Evolutionary conservation across 2,797 vertebrate genomes (phyloP).

Genomic region (Ptychobarbus kaznakovi): DNA sequence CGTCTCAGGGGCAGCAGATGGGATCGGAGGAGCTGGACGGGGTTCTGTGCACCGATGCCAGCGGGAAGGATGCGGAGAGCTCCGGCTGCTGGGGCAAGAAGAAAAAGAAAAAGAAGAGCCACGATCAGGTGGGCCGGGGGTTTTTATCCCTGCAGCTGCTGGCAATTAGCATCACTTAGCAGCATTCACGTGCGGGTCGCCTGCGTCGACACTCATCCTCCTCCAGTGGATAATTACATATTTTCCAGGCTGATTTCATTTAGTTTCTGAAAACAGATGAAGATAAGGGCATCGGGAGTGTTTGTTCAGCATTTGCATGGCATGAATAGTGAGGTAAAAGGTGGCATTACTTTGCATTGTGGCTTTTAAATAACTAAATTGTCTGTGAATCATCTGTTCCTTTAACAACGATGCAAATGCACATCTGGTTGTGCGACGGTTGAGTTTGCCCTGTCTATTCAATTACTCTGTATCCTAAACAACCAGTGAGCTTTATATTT

Average conservation of each 20-base stretch:
- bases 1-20: slow-evolving; percentile 97
- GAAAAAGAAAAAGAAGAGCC: slow-evolving; percentile 99
- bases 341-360: slow-evolving; percentile 50
- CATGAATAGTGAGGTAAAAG: slow-evolving; percentile 49
- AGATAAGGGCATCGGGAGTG: slow-evolving; percentile 45
- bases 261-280: slow-evolving; percentile 59
- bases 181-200: slow-evolving; percentile 44
- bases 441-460: slow-evolving; percentile 44
- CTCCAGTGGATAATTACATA: slow-evolving; percentile 62
- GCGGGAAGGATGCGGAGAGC: slow-evolving; percentile 92
- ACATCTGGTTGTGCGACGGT: slow-evolving; percentile 45
- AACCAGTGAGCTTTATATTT: slow-evolving; percentile 1
- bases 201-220: slow-evolving; percentile 54
- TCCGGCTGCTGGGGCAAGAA: slow-evolving; percentile 99
- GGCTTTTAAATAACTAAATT: slow-evolving; percentile 51
- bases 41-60: slow-evolving; percentile 90
- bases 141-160: slow-evolving; percentile 71
- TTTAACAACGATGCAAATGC: slow-evolving; percentile 54
- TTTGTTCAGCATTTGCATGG: slow-evolving; percentile 52
- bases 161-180: slow-evolving; percentile 68
- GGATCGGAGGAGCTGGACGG: slow-evolving; percentile 98
- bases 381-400: slow-evolving; percentile 28
- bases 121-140: slow-evolving; percentile 89
- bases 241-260: slow-evolving; percentile 64
- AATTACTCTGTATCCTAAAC: slow-evolving; percentile 54